Evolutionary conservation across 2,797 vertebrate species (phyloP).

Genomic region (Spea hammondii): DNA sequence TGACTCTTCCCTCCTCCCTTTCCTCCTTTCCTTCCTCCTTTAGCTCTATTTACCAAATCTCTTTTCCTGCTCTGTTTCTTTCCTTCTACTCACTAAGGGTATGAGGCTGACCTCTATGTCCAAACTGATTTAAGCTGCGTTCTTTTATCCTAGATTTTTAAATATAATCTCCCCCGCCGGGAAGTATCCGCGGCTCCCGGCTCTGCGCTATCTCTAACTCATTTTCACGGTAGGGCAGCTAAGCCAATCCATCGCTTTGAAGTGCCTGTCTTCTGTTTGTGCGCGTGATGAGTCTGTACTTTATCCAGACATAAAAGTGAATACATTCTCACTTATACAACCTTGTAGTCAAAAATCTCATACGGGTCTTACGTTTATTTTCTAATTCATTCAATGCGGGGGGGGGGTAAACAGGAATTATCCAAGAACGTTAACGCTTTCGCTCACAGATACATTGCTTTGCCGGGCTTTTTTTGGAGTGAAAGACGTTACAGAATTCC

Average conservation of each 20-base stretch:
- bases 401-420: slow-evolving; percentile 5
- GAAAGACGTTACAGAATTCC: too few species aligned
- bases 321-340: slow-evolving; percentile 12
- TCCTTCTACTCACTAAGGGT: background rate
- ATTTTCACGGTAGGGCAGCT: slow-evolving; percentile 14
- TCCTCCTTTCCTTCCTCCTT: background rate
- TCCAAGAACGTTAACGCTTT: background rate
- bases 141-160: slow-evolving; percentile 15
- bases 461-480: background rate
- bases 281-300: background rate
- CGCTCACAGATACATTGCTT: background rate
- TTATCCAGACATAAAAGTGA: slow-evolving; percentile 30
- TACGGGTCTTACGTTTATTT: background rate
- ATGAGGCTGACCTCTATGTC: background rate
- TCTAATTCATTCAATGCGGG: slow-evolving; percentile 8
- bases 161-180: background rate
- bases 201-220: slow-evolving; percentile 2
- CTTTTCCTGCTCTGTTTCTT: background rate
- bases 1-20: background rate
- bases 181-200: slow-evolving; percentile 19
- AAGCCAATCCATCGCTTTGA: slow-evolving; percentile 25
- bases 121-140: slow-evolving; percentile 15
- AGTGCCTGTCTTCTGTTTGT: slow-evolving; percentile 19
- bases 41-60: background rate
- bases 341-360: slow-evolving; percentile 6